Percentiles rank a stretch among this genome's conserved stretches.
These are phyloP conservation scores for Platorchestia sp. DNA, from an alignment of 1,140 invertebrate genomes.

Conservation along the genomic window DNA sequence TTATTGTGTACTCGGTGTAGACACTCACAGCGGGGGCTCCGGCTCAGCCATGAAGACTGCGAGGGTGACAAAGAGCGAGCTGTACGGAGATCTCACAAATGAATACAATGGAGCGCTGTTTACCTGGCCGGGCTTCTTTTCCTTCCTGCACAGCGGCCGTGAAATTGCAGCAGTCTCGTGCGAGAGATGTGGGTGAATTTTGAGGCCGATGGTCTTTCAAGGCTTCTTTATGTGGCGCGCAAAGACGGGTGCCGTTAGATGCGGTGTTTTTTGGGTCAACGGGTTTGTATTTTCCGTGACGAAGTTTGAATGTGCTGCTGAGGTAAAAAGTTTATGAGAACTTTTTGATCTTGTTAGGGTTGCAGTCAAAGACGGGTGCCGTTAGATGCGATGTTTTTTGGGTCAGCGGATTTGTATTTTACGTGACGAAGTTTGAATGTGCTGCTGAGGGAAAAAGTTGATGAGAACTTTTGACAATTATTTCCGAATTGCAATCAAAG, in stretches of 20 bases:
- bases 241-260: not conserved
- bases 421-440: too few relatives aligned
- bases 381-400: not conserved
- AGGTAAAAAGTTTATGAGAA: too few relatives aligned
- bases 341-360: too few relatives aligned
- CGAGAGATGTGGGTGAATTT: not conserved
- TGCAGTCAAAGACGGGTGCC: too few relatives aligned
- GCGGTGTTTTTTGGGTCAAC: not conserved
- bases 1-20: constrained; percentile 45
- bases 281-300: too few relatives aligned
- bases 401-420: too few relatives aligned
- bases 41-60: not conserved
- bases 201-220: not conserved
- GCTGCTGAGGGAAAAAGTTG: too few relatives aligned
- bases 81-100: not conserved
- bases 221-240: not conserved
- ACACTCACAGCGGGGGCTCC: not conserved
- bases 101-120: constrained; percentile 13
- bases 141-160: not conserved
- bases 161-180: not conserved
- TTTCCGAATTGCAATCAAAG: too few relatives aligned
- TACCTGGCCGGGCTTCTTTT: not conserved
- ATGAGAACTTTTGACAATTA: too few relatives aligned
- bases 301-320: too few relatives aligned
- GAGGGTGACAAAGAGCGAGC: constrained; percentile 23